These are phyloP conservation scores for Chloropsis cyanopogon DNA, from an alignment of 2,113 vertebrate species.

Conservation along the genomic window DNA sequence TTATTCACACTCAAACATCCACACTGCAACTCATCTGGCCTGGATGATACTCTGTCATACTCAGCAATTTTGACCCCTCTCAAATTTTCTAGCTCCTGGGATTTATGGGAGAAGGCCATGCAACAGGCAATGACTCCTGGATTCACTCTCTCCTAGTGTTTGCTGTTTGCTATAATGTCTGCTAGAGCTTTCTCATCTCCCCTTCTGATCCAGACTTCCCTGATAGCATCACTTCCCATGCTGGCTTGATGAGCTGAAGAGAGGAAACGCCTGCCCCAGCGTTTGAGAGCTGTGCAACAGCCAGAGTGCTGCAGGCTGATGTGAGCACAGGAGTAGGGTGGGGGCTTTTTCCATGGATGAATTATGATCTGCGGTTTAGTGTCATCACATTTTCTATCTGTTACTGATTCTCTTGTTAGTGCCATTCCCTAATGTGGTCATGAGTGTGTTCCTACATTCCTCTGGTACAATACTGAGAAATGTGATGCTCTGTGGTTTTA, in stretches of 20 bases:
- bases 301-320: neutral
- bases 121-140: neutral
- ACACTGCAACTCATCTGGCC: neutral
- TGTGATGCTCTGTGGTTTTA: conserved; percentile 7
- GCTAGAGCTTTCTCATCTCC: neutral
- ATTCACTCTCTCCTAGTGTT: neutral
- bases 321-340: neutral
- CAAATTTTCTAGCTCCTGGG: neutral
- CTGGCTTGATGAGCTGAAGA: neutral
- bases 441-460: neutral
- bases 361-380: neutral
- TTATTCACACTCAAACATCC: neutral
- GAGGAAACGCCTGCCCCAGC: neutral
- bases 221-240: neutral
- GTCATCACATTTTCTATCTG: conserved; percentile 20
- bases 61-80: neutral
- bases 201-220: neutral
- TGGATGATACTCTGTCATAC: neutral
- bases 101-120: neutral
- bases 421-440: neutral
- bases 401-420: neutral
- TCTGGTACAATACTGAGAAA: conserved; percentile 1
- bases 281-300: neutral
- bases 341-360: neutral
- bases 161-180: neutral